A percentile compares a stretch with the other conserved stretches of the same genome.
Evolutionary conservation across 2,797 vertebrate species (phyloP).

Genomic region (Novumbra hubbsi): DNA sequence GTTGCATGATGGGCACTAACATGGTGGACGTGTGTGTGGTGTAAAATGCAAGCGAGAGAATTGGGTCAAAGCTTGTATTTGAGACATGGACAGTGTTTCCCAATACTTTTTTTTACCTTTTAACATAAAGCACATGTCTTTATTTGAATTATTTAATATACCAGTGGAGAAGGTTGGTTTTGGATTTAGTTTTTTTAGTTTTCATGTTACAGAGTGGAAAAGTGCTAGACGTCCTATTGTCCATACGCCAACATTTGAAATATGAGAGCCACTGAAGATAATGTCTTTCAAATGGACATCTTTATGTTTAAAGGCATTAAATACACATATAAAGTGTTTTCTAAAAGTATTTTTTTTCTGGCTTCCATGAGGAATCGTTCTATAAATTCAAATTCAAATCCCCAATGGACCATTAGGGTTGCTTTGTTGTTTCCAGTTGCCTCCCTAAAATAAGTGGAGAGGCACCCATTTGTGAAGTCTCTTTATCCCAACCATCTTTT

Average conservation of each 20-base stretch:
- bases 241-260: too few species aligned
- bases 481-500: constrained; percentile 36
- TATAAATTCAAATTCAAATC: neutral
- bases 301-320: too few species aligned
- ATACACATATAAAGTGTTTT: too few species aligned
- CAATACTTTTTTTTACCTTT: constrained; percentile 16
- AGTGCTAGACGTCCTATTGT: too few species aligned
- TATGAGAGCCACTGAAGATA: too few species aligned
- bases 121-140: neutral
- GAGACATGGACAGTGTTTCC: constrained; percentile 7
- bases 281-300: too few species aligned
- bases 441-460: neutral
- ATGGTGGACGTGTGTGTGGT: constrained; percentile 27
- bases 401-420: neutral
- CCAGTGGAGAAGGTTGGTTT: neutral
- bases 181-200: neutral
- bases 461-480: constrained; percentile 1
- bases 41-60: constrained; percentile 37
- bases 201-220: too few species aligned
- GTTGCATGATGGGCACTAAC: constrained; percentile 32
- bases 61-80: constrained; percentile 38
- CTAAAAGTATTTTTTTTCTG: too few species aligned
- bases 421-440: neutral
- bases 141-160: neutral
- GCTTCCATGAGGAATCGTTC: neutral